These are phyloP conservation scores for Carabus problematicus DNA, from an alignment of 2,888 invertebrate genomes.

Conservation along the genomic window DNA sequence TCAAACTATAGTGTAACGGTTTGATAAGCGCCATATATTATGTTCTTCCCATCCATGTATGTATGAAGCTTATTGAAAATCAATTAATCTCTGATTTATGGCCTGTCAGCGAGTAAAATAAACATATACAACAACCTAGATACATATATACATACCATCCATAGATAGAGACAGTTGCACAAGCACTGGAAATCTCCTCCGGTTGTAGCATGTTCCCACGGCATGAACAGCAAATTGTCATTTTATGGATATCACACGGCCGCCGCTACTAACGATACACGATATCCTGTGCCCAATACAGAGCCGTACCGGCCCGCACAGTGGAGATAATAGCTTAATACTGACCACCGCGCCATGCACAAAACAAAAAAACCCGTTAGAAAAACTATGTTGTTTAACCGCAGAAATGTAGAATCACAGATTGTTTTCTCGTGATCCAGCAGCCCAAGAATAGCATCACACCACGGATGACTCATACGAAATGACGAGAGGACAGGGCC, in stretches of 20 bases:
- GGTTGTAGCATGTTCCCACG: neutral
- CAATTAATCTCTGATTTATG: constrained; percentile 3
- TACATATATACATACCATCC: constrained; percentile 7
- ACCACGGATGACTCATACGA: too few relatives aligned
- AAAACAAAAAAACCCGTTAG: too few relatives aligned
- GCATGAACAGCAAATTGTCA: constrained; percentile 5
- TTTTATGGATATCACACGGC: neutral
- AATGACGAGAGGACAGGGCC: too few relatives aligned
- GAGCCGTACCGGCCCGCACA: neutral
- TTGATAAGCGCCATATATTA: too few relatives aligned
- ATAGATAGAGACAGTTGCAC: neutral
- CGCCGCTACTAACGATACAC: constrained; percentile 1
- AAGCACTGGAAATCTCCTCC: neutral
- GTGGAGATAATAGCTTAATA: too few relatives aligned
- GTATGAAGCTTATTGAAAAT: constrained; percentile 1
- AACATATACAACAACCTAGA: neutral
- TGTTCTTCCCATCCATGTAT: too few relatives aligned
- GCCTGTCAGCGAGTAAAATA: constrained; percentile 2
- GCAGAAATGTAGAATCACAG: too few relatives aligned
- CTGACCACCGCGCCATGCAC: too few relatives aligned
- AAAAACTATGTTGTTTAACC: too few relatives aligned
- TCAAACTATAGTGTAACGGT: neutral
- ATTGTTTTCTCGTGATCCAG: too few relatives aligned
- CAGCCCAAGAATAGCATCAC: too few relatives aligned
- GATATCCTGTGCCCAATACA: neutral